Percentiles rank a stretch among this genome's conserved stretches.
Conservation (phyloP, 2,888 invertebrate species). For the Loripinus fragilis region DNA sequence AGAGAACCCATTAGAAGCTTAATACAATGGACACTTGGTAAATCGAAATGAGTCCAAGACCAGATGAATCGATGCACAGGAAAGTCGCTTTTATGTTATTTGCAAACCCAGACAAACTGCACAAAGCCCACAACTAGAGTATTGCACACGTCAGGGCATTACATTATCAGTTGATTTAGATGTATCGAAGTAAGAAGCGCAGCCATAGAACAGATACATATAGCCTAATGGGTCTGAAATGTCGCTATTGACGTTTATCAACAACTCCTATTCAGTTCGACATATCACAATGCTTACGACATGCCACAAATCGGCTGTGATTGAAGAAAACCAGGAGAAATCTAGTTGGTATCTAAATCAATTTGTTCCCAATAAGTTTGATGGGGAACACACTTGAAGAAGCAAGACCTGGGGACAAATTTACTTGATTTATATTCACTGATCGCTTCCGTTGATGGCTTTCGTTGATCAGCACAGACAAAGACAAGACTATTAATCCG, state of each 20-base stretch:
- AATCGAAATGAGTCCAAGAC: background rate
- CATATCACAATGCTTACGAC: no score
- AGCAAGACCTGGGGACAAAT: constrained; percentile 7
- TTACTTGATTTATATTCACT: constrained; percentile 3
- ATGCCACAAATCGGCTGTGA: background rate
- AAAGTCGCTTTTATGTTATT: no score
- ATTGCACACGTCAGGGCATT: no score
- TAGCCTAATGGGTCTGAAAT: no score
- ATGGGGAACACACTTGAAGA: constrained; percentile 1
- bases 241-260: no score
- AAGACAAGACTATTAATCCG: constrained; percentile 4
- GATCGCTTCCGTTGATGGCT: background rate
- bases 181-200: no score
- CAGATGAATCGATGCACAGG: no score
- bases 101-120: no score
- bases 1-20: constrained; percentile 13
- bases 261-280: no score
- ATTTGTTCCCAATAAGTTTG: constrained; percentile 9
- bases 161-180: no score
- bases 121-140: no score
- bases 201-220: no score
- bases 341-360: constrained; percentile 13
- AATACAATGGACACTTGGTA: constrained; percentile 7
- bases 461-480: background rate
- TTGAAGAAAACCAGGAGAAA: constrained; percentile 7